Percentiles rank a stretch among this genome's conserved stretches.
phyloP scores from a whole-genome alignment of 2,888 invertebrate genomes.

The Drosophila falleni region DNA sequence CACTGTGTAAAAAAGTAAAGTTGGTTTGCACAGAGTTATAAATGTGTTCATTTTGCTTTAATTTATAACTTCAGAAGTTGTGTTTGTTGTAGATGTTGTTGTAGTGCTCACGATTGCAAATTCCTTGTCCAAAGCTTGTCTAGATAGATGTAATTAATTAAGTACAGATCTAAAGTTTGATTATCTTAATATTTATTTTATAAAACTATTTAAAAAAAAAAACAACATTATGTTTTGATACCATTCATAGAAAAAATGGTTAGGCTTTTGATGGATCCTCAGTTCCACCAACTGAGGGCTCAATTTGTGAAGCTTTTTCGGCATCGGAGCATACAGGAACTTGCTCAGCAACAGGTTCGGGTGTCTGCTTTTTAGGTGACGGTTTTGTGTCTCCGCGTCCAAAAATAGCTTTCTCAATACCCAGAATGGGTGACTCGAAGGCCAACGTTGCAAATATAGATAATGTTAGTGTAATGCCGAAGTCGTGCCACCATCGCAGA shows the following conservation, averaged over 20 bases:
- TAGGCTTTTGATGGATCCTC: constrained; percentile 65
- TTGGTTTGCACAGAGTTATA: too few relatives aligned
- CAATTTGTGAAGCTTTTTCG: constrained; percentile 31
- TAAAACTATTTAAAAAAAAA: not conserved
- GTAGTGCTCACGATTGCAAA: too few relatives aligned
- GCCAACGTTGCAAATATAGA: constrained; percentile 85
- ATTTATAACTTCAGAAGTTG: too few relatives aligned
- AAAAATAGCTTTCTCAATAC: constrained; percentile 85
- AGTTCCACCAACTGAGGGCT: constrained; percentile 24
- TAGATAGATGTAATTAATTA: too few relatives aligned
- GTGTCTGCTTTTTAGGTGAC: constrained; percentile 49
- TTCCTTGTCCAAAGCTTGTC: too few relatives aligned
- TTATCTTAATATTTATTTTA: not conserved
- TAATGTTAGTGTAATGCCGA: constrained; percentile 82
- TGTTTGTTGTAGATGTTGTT: too few relatives aligned
- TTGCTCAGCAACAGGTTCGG: constrained; percentile 15
- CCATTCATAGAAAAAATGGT: not conserved
- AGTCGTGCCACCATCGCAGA: constrained; percentile 85
- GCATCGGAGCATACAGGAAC: not conserved
- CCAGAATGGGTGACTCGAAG: constrained; percentile 86
- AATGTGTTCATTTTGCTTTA: too few relatives aligned
- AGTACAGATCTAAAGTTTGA: not conserved
- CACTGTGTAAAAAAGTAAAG: too few relatives aligned
- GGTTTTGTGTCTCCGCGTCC: constrained; percentile 56
- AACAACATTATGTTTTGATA: not conserved